Percentiles rank a stretch among this genome's conserved stretches.
Conservation (phyloP, 2,797 vertebrate species). For the Sparidentex hasta region DNA sequence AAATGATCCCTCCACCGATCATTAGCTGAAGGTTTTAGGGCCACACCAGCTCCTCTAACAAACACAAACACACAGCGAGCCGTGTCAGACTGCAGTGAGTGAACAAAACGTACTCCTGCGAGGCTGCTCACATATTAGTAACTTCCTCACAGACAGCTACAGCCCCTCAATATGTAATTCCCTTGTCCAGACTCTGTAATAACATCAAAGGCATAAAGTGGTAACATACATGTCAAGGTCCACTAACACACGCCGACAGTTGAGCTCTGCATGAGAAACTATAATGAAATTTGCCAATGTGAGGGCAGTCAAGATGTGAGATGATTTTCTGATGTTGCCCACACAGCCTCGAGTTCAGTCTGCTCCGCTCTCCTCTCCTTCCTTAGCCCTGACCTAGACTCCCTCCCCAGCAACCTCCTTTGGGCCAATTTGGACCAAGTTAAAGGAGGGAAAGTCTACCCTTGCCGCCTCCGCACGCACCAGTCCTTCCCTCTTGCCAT, state of each 20-base stretch:
- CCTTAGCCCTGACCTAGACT: constrained; percentile 69
- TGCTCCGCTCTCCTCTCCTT: constrained; percentile 51
- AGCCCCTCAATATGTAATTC: constrained; percentile 11
- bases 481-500: constrained; percentile 59
- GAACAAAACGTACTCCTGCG: constrained; percentile 9
- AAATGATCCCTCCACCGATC: background rate
- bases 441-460: constrained; percentile 78
- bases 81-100: background rate
- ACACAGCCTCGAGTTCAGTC: constrained; percentile 55
- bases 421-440: constrained; percentile 84
- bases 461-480: constrained; percentile 44
- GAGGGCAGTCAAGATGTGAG: constrained; percentile 48
- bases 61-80: background rate
- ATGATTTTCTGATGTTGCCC: constrained; percentile 54
- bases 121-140: constrained; percentile 10
- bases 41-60: background rate
- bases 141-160: constrained; percentile 16
- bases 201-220: constrained; percentile 34
- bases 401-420: constrained; percentile 70
- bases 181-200: constrained; percentile 33
- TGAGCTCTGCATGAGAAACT: constrained; percentile 36
- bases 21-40: background rate
- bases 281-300: constrained; percentile 42
- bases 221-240: constrained; percentile 48
- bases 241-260: constrained; percentile 45